phyloP scores from a whole-genome alignment of 2,888 invertebrate genomes.

The Liposcelis brunnea region DNA sequence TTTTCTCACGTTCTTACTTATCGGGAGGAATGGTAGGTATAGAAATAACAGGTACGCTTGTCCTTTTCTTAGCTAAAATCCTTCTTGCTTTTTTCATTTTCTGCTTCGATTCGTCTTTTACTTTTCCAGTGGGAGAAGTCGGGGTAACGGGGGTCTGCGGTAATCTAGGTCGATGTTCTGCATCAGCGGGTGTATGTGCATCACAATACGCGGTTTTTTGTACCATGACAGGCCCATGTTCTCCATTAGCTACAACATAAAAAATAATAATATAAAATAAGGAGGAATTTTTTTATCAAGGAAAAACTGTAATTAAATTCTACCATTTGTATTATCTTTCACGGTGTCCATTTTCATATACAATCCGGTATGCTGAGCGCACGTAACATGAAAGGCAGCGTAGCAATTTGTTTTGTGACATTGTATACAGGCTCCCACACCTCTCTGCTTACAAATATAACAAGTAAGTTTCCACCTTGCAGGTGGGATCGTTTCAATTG shows the following conservation, averaged over 20 bases:
- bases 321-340: slow-evolving; percentile 28
- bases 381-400: slow-evolving; percentile 97
- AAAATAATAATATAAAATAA: slow-evolving; percentile 6
- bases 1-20: too few species aligned
- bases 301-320: slow-evolving; percentile 7
- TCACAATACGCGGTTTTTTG: slow-evolving; percentile 95
- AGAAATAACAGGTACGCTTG: slow-evolving; percentile 77
- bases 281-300: not conserved
- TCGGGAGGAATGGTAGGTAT: slow-evolving; percentile 87
- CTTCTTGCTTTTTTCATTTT: slow-evolving; percentile 42
- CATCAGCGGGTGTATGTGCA: slow-evolving; percentile 67
- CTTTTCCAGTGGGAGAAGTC: slow-evolving; percentile 22
- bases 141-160: slow-evolving; percentile 16
- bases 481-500: slow-evolving; percentile 86
- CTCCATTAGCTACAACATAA: slow-evolving; percentile 12
- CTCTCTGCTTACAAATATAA: slow-evolving; percentile 86
- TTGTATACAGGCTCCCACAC: slow-evolving; percentile 93
- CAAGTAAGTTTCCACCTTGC: slow-evolving; percentile 94
- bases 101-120: slow-evolving; percentile 19
- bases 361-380: slow-evolving; percentile 88
- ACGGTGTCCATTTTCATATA: slow-evolving; percentile 96
- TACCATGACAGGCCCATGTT: slow-evolving; percentile 53
- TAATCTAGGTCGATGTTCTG: slow-evolving; percentile 24
- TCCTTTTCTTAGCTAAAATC: slow-evolving; percentile 72
- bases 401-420: slow-evolving; percentile 94